phyloP scores from a whole-genome alignment of 2,797 vertebrate species.

The Lepus townsendii region DNA sequence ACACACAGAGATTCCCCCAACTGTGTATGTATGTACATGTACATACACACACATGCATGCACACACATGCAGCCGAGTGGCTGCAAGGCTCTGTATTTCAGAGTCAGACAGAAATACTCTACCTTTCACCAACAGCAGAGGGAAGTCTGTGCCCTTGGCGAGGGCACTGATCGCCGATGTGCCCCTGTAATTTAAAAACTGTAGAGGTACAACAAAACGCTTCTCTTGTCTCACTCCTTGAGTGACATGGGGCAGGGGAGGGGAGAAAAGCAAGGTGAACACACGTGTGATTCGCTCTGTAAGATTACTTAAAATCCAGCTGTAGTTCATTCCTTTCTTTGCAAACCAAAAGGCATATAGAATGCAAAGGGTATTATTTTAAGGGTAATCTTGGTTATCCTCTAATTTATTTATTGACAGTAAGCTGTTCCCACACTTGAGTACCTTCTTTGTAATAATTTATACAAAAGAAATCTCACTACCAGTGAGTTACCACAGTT shows the following conservation, averaged over 20 bases:
- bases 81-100: neutral
- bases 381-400: neutral
- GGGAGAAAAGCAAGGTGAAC: neutral
- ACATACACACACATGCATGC: too few species aligned
- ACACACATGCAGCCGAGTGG: neutral
- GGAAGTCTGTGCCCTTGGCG: neutral
- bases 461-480: neutral
- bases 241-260: neutral
- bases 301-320: constrained; percentile 32
- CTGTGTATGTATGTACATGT: fast-evolving
- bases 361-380: neutral
- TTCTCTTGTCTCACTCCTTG: neutral
- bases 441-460: neutral
- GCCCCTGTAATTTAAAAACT: neutral
- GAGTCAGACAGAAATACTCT: constrained; percentile 16
- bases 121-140: neutral
- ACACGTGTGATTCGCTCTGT: neutral
- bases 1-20: neutral
- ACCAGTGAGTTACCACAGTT: neutral
- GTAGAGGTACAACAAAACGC: neutral
- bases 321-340: neutral
- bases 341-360: neutral
- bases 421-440: constrained; percentile 9
- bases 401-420: constrained; percentile 1
- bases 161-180: neutral